phyloP scores from a whole-genome alignment of 1,140 invertebrate genomes.

The Brachionus calyciflorus region DNA sequence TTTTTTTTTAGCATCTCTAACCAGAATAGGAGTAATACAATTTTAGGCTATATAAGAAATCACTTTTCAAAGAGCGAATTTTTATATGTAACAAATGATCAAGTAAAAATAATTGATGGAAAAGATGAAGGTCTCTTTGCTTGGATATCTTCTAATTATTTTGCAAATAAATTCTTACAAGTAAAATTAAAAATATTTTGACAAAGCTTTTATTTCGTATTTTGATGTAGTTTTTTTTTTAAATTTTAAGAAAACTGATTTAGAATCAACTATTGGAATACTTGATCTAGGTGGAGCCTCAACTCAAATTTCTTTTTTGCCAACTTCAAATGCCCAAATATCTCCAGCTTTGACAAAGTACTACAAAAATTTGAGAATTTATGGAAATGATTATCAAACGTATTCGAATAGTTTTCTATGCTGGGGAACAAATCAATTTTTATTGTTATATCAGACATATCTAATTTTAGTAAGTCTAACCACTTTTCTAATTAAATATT shows the following conservation, averaged over 20 bases:
- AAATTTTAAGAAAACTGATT: too few species aligned
- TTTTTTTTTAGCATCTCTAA: too few species aligned
- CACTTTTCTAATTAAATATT: too few species aligned
- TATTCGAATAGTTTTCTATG: background rate
- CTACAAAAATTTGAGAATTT: background rate
- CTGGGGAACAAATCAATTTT: background rate
- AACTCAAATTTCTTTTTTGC: background rate
- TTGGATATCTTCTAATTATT: conserved; percentile 53
- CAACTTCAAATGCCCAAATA: too few species aligned
- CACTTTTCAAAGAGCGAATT: background rate
- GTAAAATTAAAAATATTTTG: background rate
- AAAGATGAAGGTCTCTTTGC: conserved; percentile 62
- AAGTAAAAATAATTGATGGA: conserved; percentile 58
- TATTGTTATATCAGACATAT: background rate
- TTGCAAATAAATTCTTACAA: background rate
- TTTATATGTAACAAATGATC: background rate
- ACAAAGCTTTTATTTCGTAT: too few species aligned
- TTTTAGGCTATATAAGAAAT: background rate
- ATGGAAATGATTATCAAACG: background rate
- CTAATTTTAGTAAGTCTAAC: background rate
- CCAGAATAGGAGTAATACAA: background rate
- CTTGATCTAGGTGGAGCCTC: background rate
- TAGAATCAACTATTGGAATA: background rate
- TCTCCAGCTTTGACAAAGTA: background rate
- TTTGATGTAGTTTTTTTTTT: too few species aligned